Evolutionary conservation across 2,888 invertebrate genomes (phyloP).

Genomic region (Drosophila tripunctata): DNA sequence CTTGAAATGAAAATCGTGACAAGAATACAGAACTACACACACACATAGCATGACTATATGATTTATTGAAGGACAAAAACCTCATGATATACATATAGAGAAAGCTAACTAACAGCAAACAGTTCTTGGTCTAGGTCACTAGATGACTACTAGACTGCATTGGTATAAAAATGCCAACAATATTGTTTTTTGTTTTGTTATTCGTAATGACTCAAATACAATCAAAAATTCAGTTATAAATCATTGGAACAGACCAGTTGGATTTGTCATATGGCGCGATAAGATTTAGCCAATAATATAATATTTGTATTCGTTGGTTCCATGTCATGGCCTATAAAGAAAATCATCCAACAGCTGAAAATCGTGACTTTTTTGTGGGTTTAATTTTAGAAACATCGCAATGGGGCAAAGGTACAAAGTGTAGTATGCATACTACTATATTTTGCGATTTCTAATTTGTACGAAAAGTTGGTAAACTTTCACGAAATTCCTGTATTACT

Average conservation of each 20-base stretch:
- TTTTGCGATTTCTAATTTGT: conserved; percentile 1
- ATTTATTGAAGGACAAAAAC: conserved; percentile 42
- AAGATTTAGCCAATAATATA: conserved; percentile 45
- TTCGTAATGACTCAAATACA: conserved; percentile 23
- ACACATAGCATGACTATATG: conserved; percentile 34
- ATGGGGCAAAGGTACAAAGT: conserved; percentile 55
- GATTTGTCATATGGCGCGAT: conserved; percentile 39
- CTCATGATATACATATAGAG: conserved; percentile 29
- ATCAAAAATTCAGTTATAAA: conserved; percentile 28
- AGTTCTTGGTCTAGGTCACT: conserved; percentile 46
- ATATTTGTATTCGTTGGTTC: conserved; percentile 14
- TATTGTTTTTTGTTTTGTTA: too few relatives aligned
- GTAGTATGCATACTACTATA: too few relatives aligned
- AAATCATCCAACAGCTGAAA: conserved; percentile 28
- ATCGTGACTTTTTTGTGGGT: conserved; percentile 51
- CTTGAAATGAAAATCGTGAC: conserved; percentile 50
- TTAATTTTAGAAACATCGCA: conserved; percentile 49
- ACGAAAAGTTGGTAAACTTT: conserved; percentile 43
- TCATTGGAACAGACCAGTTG: conserved; percentile 20
- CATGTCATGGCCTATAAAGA: conserved; percentile 1
- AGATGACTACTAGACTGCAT: conserved; percentile 4
- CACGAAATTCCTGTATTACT: conserved; percentile 51
- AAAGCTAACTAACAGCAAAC: conserved; percentile 29
- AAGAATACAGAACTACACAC: conserved; percentile 26
- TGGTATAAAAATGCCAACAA: neutral